phyloP scores from a whole-genome alignment of 2,888 invertebrate genomes.

The Dicyrtoma fusca region DNA sequence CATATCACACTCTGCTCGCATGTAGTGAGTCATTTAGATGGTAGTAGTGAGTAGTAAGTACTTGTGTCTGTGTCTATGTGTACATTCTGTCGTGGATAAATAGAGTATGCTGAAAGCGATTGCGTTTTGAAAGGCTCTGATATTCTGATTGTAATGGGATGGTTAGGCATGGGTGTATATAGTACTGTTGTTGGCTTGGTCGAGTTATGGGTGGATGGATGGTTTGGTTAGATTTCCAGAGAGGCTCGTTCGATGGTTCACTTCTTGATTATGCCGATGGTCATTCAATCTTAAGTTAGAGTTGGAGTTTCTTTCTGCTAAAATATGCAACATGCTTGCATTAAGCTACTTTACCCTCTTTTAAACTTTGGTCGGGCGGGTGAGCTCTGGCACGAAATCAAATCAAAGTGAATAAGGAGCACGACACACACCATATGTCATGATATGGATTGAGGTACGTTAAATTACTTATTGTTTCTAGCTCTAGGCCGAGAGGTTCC shows the following conservation, averaged over 20 bases:
- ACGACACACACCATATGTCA: slow-evolving; percentile 21
- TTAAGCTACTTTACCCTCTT: slow-evolving; percentile 30
- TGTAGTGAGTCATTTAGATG: no score
- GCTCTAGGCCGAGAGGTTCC: no score
- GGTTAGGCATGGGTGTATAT: neutral
- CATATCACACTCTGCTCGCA: neutral
- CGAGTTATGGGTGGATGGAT: slow-evolving; percentile 13
- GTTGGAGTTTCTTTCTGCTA: slow-evolving; percentile 24
- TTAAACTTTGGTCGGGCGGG: slow-evolving; percentile 23
- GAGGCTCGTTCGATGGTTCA: slow-evolving; percentile 7
- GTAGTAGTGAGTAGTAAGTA: neutral
- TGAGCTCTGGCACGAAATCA: slow-evolving; percentile 19
- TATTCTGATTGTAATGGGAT: slow-evolving; percentile 27
- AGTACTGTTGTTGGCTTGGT: neutral
- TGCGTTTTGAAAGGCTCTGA: no score
- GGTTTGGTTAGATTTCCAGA: neutral
- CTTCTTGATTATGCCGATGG: slow-evolving; percentile 34
- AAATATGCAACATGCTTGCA: slow-evolving; percentile 33
- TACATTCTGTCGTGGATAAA: no score
- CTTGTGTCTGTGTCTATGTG: no score
- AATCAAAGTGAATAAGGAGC: slow-evolving; percentile 16
- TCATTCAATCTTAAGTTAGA: slow-evolving; percentile 22
- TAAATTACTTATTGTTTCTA: no score
- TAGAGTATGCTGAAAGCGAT: no score
- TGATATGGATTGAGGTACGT: no score